phyloP scores from a whole-genome alignment of 64 coral and sea anemone genomes.

The Pocillopora verrucosa region DNA sequence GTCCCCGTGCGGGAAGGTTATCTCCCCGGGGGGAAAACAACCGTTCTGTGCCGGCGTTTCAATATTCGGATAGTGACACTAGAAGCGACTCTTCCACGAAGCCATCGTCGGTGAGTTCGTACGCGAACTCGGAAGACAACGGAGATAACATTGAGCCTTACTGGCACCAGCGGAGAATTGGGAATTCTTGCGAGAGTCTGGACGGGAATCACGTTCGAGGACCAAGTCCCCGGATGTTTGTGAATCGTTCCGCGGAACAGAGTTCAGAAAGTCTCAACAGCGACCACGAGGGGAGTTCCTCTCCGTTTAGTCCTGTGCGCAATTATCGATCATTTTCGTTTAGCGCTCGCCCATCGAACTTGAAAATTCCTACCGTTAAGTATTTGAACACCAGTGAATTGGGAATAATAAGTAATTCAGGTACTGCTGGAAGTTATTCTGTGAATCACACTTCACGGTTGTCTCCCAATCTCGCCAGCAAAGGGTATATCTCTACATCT shows the following conservation, averaged over 20 bases:
- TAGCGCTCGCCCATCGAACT: slow-evolving; percentile 26
- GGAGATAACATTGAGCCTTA: slow-evolving; percentile 67
- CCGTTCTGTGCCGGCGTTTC: slow-evolving; percentile 67
- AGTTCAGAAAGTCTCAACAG: slow-evolving; percentile 83
- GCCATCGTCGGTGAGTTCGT: slow-evolving; percentile 75
- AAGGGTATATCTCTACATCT: slow-evolving; percentile 72
- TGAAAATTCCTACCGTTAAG: slow-evolving; percentile 42
- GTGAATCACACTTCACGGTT: slow-evolving; percentile 66
- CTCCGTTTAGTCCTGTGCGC: slow-evolving; percentile 47
- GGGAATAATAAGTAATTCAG: slow-evolving; percentile 80
- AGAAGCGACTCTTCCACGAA: slow-evolving; percentile 87
- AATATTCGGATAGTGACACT: slow-evolving; percentile 90
- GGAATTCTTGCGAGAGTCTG: slow-evolving; percentile 67
- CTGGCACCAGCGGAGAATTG: slow-evolving; percentile 43
- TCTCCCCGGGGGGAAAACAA: slow-evolving; percentile 23
- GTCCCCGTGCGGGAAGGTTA: slow-evolving; percentile 30
- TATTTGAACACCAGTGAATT: slow-evolving; percentile 88
- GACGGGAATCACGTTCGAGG: slow-evolving; percentile 42
- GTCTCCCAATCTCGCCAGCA: slow-evolving; percentile 52
- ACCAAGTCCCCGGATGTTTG: slow-evolving; percentile 35
- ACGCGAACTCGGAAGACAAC: slow-evolving; percentile 81
- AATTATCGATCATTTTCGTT: slow-evolving; percentile 65
- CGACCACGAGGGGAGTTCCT: slow-evolving; percentile 58
- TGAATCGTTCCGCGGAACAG: slow-evolving; percentile 34
- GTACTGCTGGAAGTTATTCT: slow-evolving; percentile 79